Evolutionary conservation across 2,113 vertebrate species (phyloP).

Genomic region (Mesitornis unicolor): DNA sequence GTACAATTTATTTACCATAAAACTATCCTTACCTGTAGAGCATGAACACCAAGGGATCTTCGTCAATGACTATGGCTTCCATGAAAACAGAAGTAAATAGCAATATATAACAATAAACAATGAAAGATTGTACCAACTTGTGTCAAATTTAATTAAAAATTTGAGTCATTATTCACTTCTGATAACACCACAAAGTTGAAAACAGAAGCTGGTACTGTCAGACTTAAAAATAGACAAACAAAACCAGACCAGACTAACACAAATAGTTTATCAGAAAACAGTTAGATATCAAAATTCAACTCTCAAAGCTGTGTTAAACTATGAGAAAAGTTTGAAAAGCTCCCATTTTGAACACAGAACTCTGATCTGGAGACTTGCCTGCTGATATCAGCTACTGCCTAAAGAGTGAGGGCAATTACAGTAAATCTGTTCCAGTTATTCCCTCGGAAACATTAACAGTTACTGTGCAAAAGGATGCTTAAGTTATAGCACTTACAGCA

Average conservation of each 20-base stretch:
- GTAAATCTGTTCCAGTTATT: background rate
- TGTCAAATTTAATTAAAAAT: background rate
- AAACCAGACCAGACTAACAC: background rate
- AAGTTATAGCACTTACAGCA: background rate
- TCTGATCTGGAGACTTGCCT: background rate
- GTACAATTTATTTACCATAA: background rate
- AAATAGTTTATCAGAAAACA: background rate
- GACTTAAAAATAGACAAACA: background rate
- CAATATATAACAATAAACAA: no score
- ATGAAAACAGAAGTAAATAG: background rate
- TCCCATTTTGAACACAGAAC: background rate
- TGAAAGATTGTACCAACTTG: background rate
- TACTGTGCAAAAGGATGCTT: background rate
- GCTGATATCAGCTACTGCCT: background rate
- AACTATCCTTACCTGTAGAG: background rate
- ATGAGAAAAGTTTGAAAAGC: background rate
- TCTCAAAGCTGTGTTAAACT: background rate
- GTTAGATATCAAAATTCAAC: background rate
- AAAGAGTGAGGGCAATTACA: background rate
- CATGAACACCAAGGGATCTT: background rate
- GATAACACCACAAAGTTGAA: background rate
- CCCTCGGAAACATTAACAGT: background rate
- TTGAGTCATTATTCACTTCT: background rate
- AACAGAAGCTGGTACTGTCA: background rate
- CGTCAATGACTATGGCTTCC: background rate